Conservation (phyloP, 2,888 invertebrate genomes). For the Chymomyza caudatula region DNA sequence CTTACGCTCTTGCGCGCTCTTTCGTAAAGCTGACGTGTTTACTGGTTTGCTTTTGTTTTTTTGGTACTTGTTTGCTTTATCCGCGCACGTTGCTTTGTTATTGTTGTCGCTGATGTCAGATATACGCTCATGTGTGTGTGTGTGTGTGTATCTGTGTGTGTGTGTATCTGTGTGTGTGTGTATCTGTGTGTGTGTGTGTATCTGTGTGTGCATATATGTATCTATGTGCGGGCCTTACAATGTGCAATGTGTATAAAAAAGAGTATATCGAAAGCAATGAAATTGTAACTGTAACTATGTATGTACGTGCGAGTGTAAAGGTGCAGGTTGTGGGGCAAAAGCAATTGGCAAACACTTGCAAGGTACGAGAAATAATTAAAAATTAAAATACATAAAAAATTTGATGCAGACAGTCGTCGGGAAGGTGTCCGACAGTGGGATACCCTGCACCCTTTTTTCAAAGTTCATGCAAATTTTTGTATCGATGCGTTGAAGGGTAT, state of each 20-base stretch:
- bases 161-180: background rate
- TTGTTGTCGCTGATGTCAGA: conserved; percentile 68
- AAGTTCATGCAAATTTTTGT: no score
- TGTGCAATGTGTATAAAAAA: conserved; percentile 12
- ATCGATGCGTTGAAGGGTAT: no score
- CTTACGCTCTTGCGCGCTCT: conserved; percentile 5
- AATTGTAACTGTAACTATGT: no score
- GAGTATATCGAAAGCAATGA: conserved; percentile 22
- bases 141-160: background rate
- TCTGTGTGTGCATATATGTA: background rate
- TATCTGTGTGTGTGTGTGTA: background rate
- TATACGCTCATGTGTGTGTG: conserved; percentile 23
- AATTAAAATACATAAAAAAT: no score
- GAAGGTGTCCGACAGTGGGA: no score
- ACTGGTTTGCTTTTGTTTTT: conserved; percentile 50
- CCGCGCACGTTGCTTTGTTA: conserved; percentile 65
- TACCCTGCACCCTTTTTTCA: no score
- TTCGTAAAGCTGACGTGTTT: conserved; percentile 59
- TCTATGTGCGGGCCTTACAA: background rate
- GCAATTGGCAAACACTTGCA: no score
- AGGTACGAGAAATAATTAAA: no score
- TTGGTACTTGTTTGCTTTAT: conserved; percentile 37
- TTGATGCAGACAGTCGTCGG: no score
- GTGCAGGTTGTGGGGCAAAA: no score
- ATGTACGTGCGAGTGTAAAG: no score